These are phyloP conservation scores for Saguinus imperator DNA, from an alignment of 2,113 vertebrate genomes.

Conservation along the genomic window DNA sequence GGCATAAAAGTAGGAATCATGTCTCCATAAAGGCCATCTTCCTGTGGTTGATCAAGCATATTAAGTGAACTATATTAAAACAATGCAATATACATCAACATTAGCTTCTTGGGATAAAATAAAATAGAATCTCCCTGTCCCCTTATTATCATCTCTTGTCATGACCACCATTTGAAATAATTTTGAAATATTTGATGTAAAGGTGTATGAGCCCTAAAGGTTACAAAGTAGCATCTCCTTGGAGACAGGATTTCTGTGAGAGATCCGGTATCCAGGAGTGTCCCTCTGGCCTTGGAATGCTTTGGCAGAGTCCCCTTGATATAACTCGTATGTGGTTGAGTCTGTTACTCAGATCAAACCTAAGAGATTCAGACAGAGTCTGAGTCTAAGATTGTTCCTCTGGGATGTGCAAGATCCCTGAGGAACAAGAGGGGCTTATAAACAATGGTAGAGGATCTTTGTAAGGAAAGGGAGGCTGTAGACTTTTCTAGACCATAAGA, in stretches of 20 bases:
- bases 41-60: neutral
- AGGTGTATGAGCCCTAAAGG: neutral
- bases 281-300: neutral
- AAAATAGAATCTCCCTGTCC: neutral
- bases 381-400: neutral
- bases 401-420: neutral
- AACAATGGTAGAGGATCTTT: neutral
- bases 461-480: neutral
- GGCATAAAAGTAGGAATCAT: neutral
- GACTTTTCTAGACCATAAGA: neutral
- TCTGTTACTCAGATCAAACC: neutral
- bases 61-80: neutral
- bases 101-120: neutral
- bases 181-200: neutral
- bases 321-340: neutral
- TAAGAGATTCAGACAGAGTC: neutral
- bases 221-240: neutral
- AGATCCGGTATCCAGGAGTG: neutral
- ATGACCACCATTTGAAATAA: neutral
- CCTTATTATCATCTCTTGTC: neutral
- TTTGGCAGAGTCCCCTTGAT: neutral
- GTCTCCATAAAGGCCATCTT: neutral
- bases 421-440: neutral
- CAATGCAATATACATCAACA: neutral
- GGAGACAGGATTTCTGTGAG: neutral